Evolutionary conservation across 2,888 invertebrate genomes (phyloP).

Genomic region (Danaus chrysippus): DNA sequence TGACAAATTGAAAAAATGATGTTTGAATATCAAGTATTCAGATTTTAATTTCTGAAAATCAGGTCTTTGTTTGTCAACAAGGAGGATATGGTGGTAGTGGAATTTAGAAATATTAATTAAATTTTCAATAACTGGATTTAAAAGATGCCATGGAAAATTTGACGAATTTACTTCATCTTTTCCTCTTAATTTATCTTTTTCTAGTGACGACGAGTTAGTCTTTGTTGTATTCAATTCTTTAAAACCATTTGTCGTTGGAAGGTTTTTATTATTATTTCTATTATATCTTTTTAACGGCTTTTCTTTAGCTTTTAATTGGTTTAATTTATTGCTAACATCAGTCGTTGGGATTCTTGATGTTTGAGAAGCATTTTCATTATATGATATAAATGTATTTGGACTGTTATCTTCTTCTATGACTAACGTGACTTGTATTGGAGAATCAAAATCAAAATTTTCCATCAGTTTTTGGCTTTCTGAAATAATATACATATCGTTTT

Average conservation of each 20-base stretch:
- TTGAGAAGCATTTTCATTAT: slow-evolving; percentile 4
- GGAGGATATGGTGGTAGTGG: background rate
- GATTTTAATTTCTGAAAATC: background rate
- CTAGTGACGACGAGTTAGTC: background rate
- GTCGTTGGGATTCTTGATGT: background rate
- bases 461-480: slow-evolving; percentile 15
- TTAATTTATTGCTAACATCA: background rate
- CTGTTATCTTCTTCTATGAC: slow-evolving; percentile 17
- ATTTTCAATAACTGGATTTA: slow-evolving; percentile 28
- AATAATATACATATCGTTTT: background rate
- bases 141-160: background rate
- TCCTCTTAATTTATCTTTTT: background rate
- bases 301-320: no score
- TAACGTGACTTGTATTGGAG: slow-evolving; percentile 16
- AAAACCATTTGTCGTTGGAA: background rate
- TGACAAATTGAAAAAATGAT: slow-evolving; percentile 41
- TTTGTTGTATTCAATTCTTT: background rate
- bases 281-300: slow-evolving; percentile 17
- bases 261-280: slow-evolving; percentile 4
- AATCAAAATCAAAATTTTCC: slow-evolving; percentile 18
- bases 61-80: background rate
- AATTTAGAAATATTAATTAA: slow-evolving; percentile 19
- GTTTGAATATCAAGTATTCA: slow-evolving; percentile 28
- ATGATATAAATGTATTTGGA: slow-evolving; percentile 2
- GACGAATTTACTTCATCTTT: background rate